Percentiles rank a stretch among this genome's conserved stretches.
Evolutionary conservation across 2,797 vertebrate genomes (phyloP).

Genomic region (Pyrocephalus nanus): DNA sequence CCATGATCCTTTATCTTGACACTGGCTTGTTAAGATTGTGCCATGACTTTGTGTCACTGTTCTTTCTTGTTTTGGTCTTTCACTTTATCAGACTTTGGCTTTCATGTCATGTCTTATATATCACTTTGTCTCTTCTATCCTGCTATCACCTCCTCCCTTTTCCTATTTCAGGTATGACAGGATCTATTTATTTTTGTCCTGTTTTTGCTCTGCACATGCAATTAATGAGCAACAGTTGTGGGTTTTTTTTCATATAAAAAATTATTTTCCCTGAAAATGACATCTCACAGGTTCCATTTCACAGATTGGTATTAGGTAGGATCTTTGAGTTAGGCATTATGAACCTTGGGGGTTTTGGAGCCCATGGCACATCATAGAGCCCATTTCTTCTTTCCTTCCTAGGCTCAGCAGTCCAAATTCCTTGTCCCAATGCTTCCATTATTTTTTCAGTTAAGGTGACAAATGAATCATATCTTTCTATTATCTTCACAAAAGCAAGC

Average conservation of each 20-base stretch:
- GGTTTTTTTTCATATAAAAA: fast-evolving
- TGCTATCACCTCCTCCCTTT: background rate
- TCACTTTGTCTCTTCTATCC: background rate
- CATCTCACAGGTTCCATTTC: background rate
- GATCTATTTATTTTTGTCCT: slow-evolving; percentile 7
- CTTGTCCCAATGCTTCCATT: background rate
- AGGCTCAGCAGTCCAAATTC: background rate
- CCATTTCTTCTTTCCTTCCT: background rate
- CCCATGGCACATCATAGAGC: background rate
- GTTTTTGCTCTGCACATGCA: background rate
- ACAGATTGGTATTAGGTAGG: background rate
- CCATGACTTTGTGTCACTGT: background rate
- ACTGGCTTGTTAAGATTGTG: background rate
- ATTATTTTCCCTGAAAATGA: background rate
- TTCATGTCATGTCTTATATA: background rate
- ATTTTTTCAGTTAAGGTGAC: background rate
- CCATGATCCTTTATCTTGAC: slow-evolving; percentile 35
- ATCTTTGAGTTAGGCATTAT: background rate
- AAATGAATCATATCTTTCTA: background rate
- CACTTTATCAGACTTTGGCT: background rate
- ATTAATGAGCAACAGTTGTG: background rate
- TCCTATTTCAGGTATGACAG: background rate
- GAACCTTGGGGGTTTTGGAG: background rate
- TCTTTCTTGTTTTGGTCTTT: slow-evolving; percentile 7
- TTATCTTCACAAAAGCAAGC: background rate